phyloP scores from a whole-genome alignment of 1,140 invertebrate genomes.

The Zaprionus ornatus region DNA sequence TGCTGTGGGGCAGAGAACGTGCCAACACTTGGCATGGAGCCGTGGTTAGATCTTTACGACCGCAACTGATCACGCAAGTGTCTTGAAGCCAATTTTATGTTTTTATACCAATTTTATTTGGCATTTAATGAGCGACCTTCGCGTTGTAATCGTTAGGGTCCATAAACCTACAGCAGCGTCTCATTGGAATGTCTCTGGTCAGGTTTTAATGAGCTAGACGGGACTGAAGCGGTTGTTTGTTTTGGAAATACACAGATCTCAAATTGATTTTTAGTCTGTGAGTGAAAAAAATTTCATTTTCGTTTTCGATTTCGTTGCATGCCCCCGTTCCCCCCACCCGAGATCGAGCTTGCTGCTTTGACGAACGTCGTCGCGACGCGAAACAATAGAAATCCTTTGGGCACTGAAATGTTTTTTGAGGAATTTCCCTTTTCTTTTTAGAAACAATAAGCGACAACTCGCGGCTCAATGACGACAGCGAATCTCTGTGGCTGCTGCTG shows the following conservation, averaged over 20 bases:
- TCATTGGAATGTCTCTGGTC: slow-evolving; percentile 64
- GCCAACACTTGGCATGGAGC: slow-evolving; percentile 59
- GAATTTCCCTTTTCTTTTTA: slow-evolving; percentile 72
- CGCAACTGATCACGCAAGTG: slow-evolving; percentile 71
- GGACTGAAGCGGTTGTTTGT: slow-evolving; percentile 49
- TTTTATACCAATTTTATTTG: slow-evolving; percentile 81
- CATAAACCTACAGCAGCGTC: slow-evolving; percentile 74
- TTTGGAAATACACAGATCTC: slow-evolving; percentile 39
- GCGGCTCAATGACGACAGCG: slow-evolving; percentile 37
- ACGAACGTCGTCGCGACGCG: slow-evolving; percentile 34
- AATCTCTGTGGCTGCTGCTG: slow-evolving; percentile 7
- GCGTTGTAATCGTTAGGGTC: slow-evolving; percentile 67
- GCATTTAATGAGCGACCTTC: slow-evolving; percentile 81
- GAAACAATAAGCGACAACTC: slow-evolving; percentile 62
- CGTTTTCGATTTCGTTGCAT: slow-evolving; percentile 20
- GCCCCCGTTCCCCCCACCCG: neutral
- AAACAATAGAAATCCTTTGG: slow-evolving; percentile 78
- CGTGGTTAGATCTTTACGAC: slow-evolving; percentile 20
- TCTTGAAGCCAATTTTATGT: slow-evolving; percentile 71
- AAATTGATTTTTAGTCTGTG: slow-evolving; percentile 28
- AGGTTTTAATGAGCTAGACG: slow-evolving; percentile 71
- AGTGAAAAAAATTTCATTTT: slow-evolving; percentile 66
- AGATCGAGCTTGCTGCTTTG: slow-evolving; percentile 33
- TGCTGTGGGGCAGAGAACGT: slow-evolving; percentile 64
- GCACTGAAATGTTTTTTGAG: slow-evolving; percentile 59